Conservation (phyloP, 2,797 vertebrate genomes). For the Staurois parvus region DNA sequence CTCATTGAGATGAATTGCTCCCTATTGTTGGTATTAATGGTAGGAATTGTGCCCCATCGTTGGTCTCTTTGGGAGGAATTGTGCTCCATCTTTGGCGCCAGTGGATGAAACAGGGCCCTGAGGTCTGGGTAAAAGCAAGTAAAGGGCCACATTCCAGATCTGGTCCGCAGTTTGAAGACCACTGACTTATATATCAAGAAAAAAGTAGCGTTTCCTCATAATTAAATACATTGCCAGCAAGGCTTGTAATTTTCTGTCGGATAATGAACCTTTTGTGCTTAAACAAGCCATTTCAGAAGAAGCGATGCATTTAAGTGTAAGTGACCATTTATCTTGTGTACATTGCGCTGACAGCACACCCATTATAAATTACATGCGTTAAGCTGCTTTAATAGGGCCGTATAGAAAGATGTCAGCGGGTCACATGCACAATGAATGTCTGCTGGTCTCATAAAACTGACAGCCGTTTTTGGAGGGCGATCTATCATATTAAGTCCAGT, state of each 20-base stretch:
- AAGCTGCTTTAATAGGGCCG: conserved; percentile 19
- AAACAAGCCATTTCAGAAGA: conserved; percentile 24
- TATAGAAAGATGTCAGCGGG: background rate
- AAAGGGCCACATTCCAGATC: too few relatives aligned
- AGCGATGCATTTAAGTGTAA: background rate
- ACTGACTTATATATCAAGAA: too few relatives aligned
- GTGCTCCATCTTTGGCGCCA: too few relatives aligned
- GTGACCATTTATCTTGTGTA: conserved; percentile 40
- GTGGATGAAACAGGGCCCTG: too few relatives aligned
- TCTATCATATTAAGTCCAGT: background rate
- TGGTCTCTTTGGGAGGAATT: too few relatives aligned
- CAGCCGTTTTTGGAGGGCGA: background rate
- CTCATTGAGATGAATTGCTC: too few relatives aligned
- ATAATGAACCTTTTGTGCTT: conserved; percentile 20
- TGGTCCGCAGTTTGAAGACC: too few relatives aligned
- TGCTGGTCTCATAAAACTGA: background rate
- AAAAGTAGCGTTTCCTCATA: background rate
- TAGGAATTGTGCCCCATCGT: too few relatives aligned
- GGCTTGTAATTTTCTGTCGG: conserved; percentile 21
- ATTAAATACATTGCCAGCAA: background rate
- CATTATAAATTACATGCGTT: conserved; percentile 43
- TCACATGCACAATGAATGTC: background rate
- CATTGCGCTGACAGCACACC: conserved; percentile 24
- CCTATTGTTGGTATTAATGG: too few relatives aligned
- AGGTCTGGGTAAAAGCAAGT: too few relatives aligned